Evolutionary conservation across 2,113 vertebrate genomes (phyloP).

Genomic region (Cyphomyrus discorhynchus): DNA sequence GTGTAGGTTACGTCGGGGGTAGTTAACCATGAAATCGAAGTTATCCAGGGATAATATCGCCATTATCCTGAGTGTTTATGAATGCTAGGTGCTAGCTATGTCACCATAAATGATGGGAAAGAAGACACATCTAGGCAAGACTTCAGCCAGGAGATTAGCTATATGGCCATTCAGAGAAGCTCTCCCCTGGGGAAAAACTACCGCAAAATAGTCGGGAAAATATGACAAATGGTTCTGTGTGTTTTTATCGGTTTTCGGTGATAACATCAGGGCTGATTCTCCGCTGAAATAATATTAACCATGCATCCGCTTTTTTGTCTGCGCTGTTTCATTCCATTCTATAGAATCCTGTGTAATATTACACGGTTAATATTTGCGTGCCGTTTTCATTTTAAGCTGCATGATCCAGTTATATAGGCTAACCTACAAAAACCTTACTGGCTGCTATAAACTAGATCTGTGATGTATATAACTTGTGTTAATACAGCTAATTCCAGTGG

Average conservation of each 20-base stretch:
- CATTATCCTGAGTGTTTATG: not conserved
- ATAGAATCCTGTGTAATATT: not conserved
- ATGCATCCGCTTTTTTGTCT: not conserved
- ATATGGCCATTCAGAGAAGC: not conserved
- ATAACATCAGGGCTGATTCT: not conserved
- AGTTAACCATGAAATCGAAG: not conserved
- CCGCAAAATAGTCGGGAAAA: not conserved
- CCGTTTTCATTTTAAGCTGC: not conserved
- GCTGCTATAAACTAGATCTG: not conserved
- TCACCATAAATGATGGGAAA: not conserved
- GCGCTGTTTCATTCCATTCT: not conserved
- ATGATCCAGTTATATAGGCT: not conserved
- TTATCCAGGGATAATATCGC: not conserved
- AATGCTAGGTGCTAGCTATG: not conserved
- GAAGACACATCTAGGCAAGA: not conserved
- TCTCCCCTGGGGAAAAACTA: not conserved
- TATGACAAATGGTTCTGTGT: not conserved
- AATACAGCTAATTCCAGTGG: not conserved
- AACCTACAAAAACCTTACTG: not conserved
- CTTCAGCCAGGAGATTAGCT: not conserved
- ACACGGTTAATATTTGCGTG: not conserved
- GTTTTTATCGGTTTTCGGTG: not conserved
- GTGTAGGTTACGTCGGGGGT: not conserved
- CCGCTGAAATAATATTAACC: not conserved
- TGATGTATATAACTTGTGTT: not conserved